phyloP scores from a whole-genome alignment of 2,797 vertebrate species.

The Decapterus maruadsi region DNA sequence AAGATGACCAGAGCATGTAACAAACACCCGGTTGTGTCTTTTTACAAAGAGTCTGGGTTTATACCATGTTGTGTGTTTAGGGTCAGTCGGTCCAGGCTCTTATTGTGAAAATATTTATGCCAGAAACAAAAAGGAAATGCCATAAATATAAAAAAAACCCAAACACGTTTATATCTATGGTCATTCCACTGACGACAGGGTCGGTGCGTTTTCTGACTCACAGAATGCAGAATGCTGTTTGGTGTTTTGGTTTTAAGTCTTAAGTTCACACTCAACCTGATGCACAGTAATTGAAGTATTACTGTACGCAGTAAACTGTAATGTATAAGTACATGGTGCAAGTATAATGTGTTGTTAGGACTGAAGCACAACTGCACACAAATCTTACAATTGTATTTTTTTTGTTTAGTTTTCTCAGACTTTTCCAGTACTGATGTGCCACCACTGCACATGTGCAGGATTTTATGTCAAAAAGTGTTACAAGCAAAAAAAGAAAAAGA shows the following conservation, averaged over 20 bases:
- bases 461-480: constrained; percentile 41
- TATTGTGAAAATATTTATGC: constrained; percentile 64
- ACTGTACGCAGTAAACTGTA: constrained; percentile 64
- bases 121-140: constrained; percentile 56
- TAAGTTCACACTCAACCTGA: constrained; percentile 59
- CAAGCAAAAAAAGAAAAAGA: constrained; percentile 1
- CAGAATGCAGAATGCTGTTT: constrained; percentile 62
- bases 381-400: constrained; percentile 35
- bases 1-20: constrained; percentile 62
- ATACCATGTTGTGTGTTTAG: constrained; percentile 54
- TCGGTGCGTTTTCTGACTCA: constrained; percentile 49
- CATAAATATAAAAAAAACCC: constrained; percentile 56
- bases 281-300: constrained; percentile 59
- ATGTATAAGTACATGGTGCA: constrained; percentile 68
- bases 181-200: constrained; percentile 38
- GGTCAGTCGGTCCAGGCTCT: constrained; percentile 53
- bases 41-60: constrained; percentile 60
- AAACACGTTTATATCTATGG: constrained; percentile 54
- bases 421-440: constrained; percentile 47
- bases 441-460: constrained; percentile 45
- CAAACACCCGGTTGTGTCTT: constrained; percentile 67
- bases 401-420: background rate
- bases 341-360: constrained; percentile 71
- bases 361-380: constrained; percentile 73
- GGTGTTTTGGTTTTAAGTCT: constrained; percentile 67